A percentile compares a stretch with the other conserved stretches of the same genome.
Conservation (phyloP, 2,888 invertebrate species). For the Camptogramma bilineatum region DNA sequence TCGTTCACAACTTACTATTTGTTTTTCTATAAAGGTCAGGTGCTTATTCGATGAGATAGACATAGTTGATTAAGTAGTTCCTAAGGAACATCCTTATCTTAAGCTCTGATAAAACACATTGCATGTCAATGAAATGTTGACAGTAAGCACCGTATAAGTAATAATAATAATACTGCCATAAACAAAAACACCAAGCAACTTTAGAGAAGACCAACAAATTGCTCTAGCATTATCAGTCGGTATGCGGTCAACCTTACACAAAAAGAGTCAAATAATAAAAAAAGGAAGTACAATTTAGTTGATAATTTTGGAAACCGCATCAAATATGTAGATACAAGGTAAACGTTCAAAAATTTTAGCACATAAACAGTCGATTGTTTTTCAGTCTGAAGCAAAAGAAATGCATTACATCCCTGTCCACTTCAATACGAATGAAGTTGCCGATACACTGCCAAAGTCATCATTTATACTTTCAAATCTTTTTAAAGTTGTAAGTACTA, state of each 20-base stretch:
- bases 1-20: too few relatives aligned
- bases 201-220: too few relatives aligned
- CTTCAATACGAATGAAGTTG: conserved; percentile 9
- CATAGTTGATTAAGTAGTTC: too few relatives aligned
- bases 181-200: too few relatives aligned
- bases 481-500: too few relatives aligned
- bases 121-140: too few relatives aligned
- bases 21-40: too few relatives aligned
- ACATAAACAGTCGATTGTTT: conserved; percentile 68
- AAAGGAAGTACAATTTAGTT: conserved; percentile 27
- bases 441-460: conserved; percentile 15
- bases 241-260: neutral
- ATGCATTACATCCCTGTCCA: conserved; percentile 67
- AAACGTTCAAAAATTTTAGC: conserved; percentile 71
- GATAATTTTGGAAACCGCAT: conserved; percentile 42
- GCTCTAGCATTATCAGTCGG: neutral
- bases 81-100: too few relatives aligned
- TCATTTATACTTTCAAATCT: neutral
- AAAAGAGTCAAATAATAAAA: neutral
- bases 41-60: too few relatives aligned
- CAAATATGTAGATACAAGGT: conserved; percentile 31
- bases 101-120: too few relatives aligned
- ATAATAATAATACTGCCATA: too few relatives aligned
- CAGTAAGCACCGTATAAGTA: too few relatives aligned
- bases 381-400: conserved; percentile 72